Evolutionary conservation across 2,888 invertebrate species (phyloP).

Genomic region (Xestobium rufovillosum): DNA sequence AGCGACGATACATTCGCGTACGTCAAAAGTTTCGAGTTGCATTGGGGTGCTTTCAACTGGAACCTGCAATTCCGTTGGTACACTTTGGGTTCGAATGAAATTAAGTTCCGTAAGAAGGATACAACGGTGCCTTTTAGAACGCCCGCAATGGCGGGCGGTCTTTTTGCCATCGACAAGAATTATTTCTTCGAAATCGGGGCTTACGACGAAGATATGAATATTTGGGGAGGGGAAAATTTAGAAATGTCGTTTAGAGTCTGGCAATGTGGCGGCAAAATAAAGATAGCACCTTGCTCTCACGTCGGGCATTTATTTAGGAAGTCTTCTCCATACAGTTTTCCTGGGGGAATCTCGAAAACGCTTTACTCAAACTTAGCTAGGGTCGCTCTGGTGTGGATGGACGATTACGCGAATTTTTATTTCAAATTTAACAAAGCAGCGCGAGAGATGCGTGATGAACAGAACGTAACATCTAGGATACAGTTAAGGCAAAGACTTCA

Average conservation of each 20-base stretch:
- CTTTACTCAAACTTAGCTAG: slow-evolving; percentile 85
- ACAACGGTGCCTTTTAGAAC: slow-evolving; percentile 66
- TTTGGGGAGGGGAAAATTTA: slow-evolving; percentile 98
- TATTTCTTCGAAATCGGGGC: slow-evolving; percentile 79
- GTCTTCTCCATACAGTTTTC: slow-evolving; percentile 91
- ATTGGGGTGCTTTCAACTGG: slow-evolving; percentile 99
- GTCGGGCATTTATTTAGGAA: slow-evolving; percentile 91
- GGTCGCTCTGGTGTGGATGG: slow-evolving; percentile 97
- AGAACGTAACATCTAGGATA: slow-evolving; percentile 57
- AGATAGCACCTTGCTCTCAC: slow-evolving; percentile 88
- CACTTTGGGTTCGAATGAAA: slow-evolving; percentile 60
- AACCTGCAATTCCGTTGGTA: slow-evolving; percentile 85
- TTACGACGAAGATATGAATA: slow-evolving; percentile 66
- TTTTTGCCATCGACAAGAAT: slow-evolving; percentile 80
- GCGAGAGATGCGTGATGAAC: slow-evolving; percentile 51
- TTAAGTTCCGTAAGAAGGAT: slow-evolving; percentile 54
- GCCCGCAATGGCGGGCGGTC: slow-evolving; percentile 90
- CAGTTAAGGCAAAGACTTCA: slow-evolving; percentile 54
- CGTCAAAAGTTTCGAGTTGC: slow-evolving; percentile 87
- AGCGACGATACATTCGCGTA: slow-evolving; percentile 95
- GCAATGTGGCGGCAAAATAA: slow-evolving; percentile 88
- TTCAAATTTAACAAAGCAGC: slow-evolving; percentile 77
- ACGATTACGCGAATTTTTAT: slow-evolving; percentile 90
- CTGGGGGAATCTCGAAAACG: slow-evolving; percentile 83
- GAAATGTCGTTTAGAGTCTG: slow-evolving; percentile 91